These are phyloP conservation scores for Terebella lapidaria DNA, from an alignment of 2,888 invertebrate species.

Conservation along the genomic window DNA sequence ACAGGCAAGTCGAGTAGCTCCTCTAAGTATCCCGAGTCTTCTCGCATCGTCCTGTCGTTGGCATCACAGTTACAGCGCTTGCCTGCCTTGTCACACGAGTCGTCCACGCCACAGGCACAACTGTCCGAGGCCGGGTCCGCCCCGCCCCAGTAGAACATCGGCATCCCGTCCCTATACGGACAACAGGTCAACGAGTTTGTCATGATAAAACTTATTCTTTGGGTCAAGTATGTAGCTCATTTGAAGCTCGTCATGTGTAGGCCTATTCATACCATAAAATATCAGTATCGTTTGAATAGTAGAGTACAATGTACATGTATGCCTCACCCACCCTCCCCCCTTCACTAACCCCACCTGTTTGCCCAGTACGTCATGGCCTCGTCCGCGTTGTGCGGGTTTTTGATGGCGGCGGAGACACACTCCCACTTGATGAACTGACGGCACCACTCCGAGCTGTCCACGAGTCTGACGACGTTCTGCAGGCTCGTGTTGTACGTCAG, in stretches of 20 bases:
- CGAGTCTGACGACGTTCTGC: slow-evolving; percentile 27
- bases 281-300: too few species aligned
- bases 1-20: slow-evolving; percentile 40
- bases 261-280: too few species aligned
- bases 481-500: not conserved
- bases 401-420: slow-evolving; percentile 38
- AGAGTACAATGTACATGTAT: too few species aligned
- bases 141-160: slow-evolving; percentile 39
- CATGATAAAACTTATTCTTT: not conserved
- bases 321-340: too few species aligned
- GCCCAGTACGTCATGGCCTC: slow-evolving; percentile 8
- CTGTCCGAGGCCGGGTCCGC: slow-evolving; percentile 13
- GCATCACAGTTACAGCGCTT: slow-evolving; percentile 43
- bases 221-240: too few species aligned
- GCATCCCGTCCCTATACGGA: slow-evolving; percentile 21
- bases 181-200: slow-evolving; percentile 10
- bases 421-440: slow-evolving; percentile 35
- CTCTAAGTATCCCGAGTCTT: slow-evolving; percentile 38
- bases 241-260: too few species aligned
- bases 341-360: too few species aligned
- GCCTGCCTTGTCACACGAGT: slow-evolving; percentile 28
- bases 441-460: slow-evolving; percentile 39
- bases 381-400: slow-evolving; percentile 4
- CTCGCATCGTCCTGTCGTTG: slow-evolving; percentile 38
- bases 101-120: slow-evolving; percentile 40